Base-by-base conservation (phyloP, 2,113 vertebrate genomes). In the Odobenus rosmarus region DNA sequence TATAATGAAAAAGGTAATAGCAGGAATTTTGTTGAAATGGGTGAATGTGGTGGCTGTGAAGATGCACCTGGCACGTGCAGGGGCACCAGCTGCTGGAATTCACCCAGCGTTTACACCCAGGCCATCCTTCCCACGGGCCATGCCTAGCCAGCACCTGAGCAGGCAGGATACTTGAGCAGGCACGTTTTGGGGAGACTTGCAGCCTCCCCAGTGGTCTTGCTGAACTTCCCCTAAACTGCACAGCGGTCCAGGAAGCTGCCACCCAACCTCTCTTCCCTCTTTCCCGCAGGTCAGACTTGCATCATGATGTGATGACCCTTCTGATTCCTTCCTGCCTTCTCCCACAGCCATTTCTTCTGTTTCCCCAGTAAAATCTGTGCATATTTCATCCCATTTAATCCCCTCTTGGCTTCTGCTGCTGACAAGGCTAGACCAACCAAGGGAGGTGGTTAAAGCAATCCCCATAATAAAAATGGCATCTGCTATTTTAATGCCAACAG, bases 381-480 rank as follows among this genome's bases (percentile, higher is more conserved):
- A 10, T 49, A 18, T 74, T 87, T 49, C 18, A 69, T 61, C 61
- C 9, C 19, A 6, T 46, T 90, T 59, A 69, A 83, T 87, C 23
- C 16, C 2, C 21, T 71, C 31, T 74, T 55, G 36, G 69, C 26
- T 28, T 90, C 31, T 67, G 46, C 55, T 57, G 28, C 72, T 92
- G 71, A 1, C 42, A 88, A 84, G 67, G 74, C 33, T 9, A 89
- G 79, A 62, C 53, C 93, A 92, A 55, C 51, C 85, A 81, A 88
- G 33, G n/a, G 51, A 95, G 31, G n/a, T 90, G 84, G 36, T 53
- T 69, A 67, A 26, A 82, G 26, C 83, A 74, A 93, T 95, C 6
- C 31, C 53, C 31, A 39, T 72, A 82, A 51, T 92, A 74, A 69
- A 67, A 55, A 36, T 39, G 36, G 33, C 42, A 59, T n/a, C 51